Base-by-base conservation (phyloP, 1,140 invertebrate genomes). In the Pseudomyrmex pallidus region DNA sequence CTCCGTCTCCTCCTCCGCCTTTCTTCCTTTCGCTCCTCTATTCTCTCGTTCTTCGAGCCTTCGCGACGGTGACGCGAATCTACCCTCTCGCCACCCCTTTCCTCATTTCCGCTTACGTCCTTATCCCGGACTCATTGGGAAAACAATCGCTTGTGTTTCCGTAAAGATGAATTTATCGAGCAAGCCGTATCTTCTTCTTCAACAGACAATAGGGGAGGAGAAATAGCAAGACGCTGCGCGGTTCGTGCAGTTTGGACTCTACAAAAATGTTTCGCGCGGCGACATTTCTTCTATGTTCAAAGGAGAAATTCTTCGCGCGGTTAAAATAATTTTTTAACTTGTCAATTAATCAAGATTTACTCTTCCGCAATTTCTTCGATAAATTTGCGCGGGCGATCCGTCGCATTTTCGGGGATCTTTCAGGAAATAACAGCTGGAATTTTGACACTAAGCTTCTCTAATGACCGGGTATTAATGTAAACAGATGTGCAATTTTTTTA, bases 161-260 rank as follows among this genome's bases (percentile, higher is more conserved):
- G 85, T 67, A 83, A 85, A 89, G 89, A 92, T 90, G 86, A 93
- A 93, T 93, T 94, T 94, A 93, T 93, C 92, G 91, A 87, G 88
- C 89, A 90, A 84, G 44, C 74, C 83, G 83, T 82, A 67, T 85
- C 84, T 88, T 74, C 78, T 83, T 76, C 63, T 48, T 74, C 54
- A 61, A 9, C 8, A 61, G 13, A 59, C 17, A 17, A 46, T 9
- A n/a, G 12, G 7, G 70, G 15, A 12, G 44, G 25, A 50, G n/a
- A 10, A 78, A 12, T 44, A 56, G 15, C 22, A 50, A 77, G 48
- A 63, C 59, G 15, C 44, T 20, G 8, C 20, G 44, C 12, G 62
- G 12, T 48, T 15, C 48, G 22, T 44, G 25, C 15, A 59, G 59
- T 80, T 70, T 80, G 0, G 1, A 1, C 20, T 67, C 44, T 63